These are phyloP conservation scores for Pentamera pediparva DNA, from an alignment of 53 echinoderm and acorn worm species.

Conservation along the genomic window DNA sequence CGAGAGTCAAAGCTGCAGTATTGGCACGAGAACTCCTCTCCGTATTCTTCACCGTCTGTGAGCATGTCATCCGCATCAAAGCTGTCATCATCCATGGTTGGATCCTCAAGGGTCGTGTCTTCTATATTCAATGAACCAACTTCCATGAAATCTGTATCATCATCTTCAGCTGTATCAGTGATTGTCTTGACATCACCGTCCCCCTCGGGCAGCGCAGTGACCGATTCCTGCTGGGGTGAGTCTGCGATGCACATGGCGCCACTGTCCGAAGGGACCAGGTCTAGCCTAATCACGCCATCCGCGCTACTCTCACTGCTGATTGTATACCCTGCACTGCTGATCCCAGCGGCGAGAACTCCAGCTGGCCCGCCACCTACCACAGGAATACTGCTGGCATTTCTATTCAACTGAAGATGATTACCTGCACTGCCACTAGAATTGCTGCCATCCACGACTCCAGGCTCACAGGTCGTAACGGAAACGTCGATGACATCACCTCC, in stretches of 20 bases:
- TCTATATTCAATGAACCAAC: neutral
- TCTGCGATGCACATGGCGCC: no score
- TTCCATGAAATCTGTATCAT: neutral
- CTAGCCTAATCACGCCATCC: no score
- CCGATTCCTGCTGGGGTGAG: no score
- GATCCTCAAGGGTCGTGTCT: no score
- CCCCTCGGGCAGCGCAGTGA: neutral
- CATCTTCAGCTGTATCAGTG: neutral
- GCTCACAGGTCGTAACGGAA: neutral
- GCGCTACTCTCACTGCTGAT: neutral
- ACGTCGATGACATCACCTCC: neutral
- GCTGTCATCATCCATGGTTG: neutral
- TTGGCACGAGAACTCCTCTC: neutral
- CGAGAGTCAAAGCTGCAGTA: neutral
- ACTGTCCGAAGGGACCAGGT: no score
- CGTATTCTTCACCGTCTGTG: neutral
- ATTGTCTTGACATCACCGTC: neutral
- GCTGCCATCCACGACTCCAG: neutral
- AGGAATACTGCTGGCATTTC: neutral
- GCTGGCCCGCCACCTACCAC: neutral
- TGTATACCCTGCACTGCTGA: neutral
- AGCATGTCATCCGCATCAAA: neutral
- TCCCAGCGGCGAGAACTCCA: neutral
- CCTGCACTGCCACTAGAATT: neutral
- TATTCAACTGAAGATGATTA: no score